These are phyloP conservation scores for Bagarius yarrelli DNA, from an alignment of 2,113 vertebrate genomes.

Conservation along the genomic window DNA sequence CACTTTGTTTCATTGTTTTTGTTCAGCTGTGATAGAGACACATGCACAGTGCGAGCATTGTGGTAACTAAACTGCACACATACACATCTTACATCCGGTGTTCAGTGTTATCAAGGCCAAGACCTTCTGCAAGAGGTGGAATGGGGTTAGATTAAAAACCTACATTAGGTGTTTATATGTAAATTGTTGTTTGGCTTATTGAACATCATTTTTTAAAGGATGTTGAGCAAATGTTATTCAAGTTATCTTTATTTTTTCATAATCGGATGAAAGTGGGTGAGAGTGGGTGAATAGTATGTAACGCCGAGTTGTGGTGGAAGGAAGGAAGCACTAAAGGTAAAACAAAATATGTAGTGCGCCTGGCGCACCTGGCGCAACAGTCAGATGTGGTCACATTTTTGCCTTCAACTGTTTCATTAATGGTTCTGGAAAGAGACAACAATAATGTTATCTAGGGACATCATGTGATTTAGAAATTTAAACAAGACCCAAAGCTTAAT, in stretches of 20 bases:
- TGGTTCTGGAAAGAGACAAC: slow-evolving; percentile 34
- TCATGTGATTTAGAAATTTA: too few relatives aligned
- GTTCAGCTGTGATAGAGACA: slow-evolving; percentile 31
- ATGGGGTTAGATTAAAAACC: slow-evolving; percentile 37
- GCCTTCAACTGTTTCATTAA: slow-evolving; percentile 67
- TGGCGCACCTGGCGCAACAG: slow-evolving; percentile 75
- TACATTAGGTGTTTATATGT: background rate
- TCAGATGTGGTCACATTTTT: slow-evolving; percentile 58
- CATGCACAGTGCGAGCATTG: slow-evolving; percentile 20
- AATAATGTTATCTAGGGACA: background rate
- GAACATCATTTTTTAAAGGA: background rate
- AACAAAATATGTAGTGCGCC: slow-evolving; percentile 79
- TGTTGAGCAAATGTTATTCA: background rate
- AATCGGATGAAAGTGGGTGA: slow-evolving; percentile 48
- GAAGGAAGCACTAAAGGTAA: slow-evolving; percentile 77
- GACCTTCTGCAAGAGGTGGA: slow-evolving; percentile 21
- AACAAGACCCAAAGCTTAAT: too few relatives aligned
- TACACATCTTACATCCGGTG: slow-evolving; percentile 52
- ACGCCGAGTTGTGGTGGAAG: slow-evolving; percentile 67
- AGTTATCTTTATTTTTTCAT: slow-evolving; percentile 1
- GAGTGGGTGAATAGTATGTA: slow-evolving; percentile 52
- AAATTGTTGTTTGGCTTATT: slow-evolving; percentile 26
- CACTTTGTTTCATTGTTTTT: slow-evolving; percentile 3
- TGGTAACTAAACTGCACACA: slow-evolving; percentile 39
- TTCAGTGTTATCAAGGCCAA: slow-evolving; percentile 49